These are phyloP conservation scores for Hirtodrosophila confusa DNA, from an alignment of 2,888 invertebrate species.

Conservation along the genomic window DNA sequence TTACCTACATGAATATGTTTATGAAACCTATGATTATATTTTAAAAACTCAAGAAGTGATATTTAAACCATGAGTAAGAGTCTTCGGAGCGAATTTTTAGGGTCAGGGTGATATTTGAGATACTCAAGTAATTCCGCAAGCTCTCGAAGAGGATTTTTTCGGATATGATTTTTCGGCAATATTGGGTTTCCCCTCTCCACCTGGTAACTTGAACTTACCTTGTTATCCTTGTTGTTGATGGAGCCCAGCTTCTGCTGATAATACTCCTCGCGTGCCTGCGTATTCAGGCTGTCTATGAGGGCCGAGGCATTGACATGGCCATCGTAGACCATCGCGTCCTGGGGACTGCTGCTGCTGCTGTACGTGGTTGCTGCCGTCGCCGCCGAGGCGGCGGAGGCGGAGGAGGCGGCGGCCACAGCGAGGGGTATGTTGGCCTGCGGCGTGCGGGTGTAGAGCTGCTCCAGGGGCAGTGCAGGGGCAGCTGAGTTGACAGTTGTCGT, in stretches of 20 bases:
- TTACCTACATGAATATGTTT: too few species aligned
- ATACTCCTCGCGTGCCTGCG: constrained; percentile 83
- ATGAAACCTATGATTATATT: too few species aligned
- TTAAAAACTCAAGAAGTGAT: too few species aligned
- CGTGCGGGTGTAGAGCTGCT: constrained; percentile 71
- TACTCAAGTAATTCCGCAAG: too few species aligned
- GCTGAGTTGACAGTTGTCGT: constrained; percentile 47
- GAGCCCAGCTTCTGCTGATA: constrained; percentile 78
- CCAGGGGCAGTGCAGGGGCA: constrained; percentile 63
- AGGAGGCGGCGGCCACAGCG: constrained; percentile 43
- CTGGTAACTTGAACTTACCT: constrained; percentile 59
- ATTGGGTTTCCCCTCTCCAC: too few species aligned
- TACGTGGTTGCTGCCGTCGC: constrained; percentile 33
- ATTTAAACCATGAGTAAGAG: too few species aligned
- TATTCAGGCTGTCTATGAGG: constrained; percentile 83
- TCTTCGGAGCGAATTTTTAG: too few species aligned
- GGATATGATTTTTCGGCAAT: too few species aligned
- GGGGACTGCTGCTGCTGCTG: constrained; percentile 40
- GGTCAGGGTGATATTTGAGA: too few species aligned
- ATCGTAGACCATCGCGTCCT: constrained; percentile 81
- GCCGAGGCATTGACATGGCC: constrained; percentile 83
- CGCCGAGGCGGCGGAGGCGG: constrained; percentile 46
- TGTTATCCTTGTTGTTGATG: constrained; percentile 73
- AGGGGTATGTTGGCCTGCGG: constrained; percentile 69
- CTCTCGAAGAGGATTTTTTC: too few species aligned